Evolutionary conservation across 2,888 invertebrate genomes (phyloP), one percentile per base, ranked within the genome.

Genomic region (Oligia strigilis): DNA sequence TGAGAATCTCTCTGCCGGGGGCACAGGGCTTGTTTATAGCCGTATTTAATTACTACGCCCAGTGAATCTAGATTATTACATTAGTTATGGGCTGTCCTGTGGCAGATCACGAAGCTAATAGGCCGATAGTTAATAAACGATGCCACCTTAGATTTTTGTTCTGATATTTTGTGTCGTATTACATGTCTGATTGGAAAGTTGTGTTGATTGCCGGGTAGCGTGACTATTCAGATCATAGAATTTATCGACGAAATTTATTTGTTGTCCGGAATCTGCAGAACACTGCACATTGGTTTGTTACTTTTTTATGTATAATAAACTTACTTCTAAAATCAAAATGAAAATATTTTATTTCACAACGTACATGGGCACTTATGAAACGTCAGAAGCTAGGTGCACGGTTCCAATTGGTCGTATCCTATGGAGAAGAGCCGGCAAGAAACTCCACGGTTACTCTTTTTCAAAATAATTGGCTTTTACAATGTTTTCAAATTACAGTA

Each of bases 1-100:
- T 86, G 86, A 79, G 72, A 74, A 74, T 78, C 75, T 84, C 79
- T 72, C 77, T 55, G 89, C 87, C 80, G 75, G 82, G 74, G 85
- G 85, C 88, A 65, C 60, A 58, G 55, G 64, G 70, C 82, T 86
- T 83, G 80, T 85, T 90, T 90, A 89, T 87, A 74, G 76, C 89
- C 76, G 88, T 89, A 89, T 89, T 89, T 90, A 89, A 89, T 89
- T 89, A 89, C 82, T 84, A 82, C 82, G 78, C 80, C 81, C 81
- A 87, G 76, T 89, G 85, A 78, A 86, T 89, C 89, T 84, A 84
- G 86, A 90, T 90, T 90, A 89, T 89, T 85, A 87, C 72, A 78
- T 89, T 89, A 90, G 83, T 90, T 89, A 90, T 81, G 62, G 81
- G 72, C 81, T 87, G 87, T 87, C 85, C 71, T 52, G 17, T 82